Base-by-base conservation (phyloP, 2,113 vertebrate species). In the Pelodiscus sinensis region DNA sequence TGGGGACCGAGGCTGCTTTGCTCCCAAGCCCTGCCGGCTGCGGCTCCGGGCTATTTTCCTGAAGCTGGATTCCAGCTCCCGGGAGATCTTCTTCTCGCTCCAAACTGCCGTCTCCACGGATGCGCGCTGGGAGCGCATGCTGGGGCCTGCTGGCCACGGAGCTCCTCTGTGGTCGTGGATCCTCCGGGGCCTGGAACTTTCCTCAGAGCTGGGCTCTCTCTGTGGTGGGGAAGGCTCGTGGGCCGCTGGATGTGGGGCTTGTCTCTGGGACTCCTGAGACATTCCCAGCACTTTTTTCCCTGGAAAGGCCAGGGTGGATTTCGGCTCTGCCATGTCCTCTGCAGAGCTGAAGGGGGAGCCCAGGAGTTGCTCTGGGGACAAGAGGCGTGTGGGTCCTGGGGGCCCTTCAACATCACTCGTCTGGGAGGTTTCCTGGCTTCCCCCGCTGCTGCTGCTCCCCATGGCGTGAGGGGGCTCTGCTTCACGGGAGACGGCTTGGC, bases 111-210 rank as follows among this genome's bases (percentile, higher is more conserved):
- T 71, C 16, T 71, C 65, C 16, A 71, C 31, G 4, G n/a, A 21
- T 1, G 65, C 10, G n/a, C 8, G 19, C 65, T 1, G n/a, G n/a
- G 9, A 35, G 9, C 8, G 4, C n/a, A 4, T 16, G 31, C 16
- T 29, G 8, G 65, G 19, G 8, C 18, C 18, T 4, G 9, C 18
- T 16, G 10, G n/a, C 31, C 18, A 1, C 1, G 65, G 31, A 35
- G 65, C 65, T 19, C n/a, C 65, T 71, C n/a, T 2, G 1, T 14
- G 15, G 9, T 71, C 18, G 4, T 10, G 65, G 31, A n/a, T 9
- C n/a, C 65, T 21, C n/a, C 16, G n/a, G 2, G 1, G 18, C 16
- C n/a, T 1, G 2, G 65, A 19, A n/a, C 31, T 35, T n/a, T 71
- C 31, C 16, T 71, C 65, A 2, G 65, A 71, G 18, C 65, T 4